phyloP scores from a whole-genome alignment of 1,140 invertebrate genomes.

The Archegozetes longisetosus region DNA sequence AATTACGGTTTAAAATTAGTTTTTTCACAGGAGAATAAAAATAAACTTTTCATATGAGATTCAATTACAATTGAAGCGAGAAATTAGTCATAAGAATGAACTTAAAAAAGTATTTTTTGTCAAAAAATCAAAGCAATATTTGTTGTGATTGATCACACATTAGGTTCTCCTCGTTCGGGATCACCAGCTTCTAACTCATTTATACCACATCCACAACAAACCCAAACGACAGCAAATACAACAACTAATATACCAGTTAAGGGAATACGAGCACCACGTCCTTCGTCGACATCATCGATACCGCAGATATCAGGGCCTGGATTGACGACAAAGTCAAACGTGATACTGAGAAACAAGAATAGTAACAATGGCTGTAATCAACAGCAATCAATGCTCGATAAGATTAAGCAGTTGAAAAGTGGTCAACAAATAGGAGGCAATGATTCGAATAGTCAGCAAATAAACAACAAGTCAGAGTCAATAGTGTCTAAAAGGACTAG shows the following conservation, averaged over 20 bases:
- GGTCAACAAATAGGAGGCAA: background rate
- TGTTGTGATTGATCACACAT: too few relatives aligned
- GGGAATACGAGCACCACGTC: background rate
- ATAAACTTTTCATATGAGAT: too few relatives aligned
- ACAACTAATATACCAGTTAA: background rate
- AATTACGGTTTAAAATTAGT: too few relatives aligned
- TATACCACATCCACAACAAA: background rate
- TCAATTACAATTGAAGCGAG: too few relatives aligned
- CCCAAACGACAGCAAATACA: background rate
- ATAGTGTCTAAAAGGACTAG: background rate
- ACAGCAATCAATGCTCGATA: background rate
- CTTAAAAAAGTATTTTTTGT: too few relatives aligned
- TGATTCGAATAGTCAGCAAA: background rate
- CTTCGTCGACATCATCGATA: background rate
- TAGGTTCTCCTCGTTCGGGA: too few relatives aligned
- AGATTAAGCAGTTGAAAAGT: background rate
- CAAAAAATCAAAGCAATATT: too few relatives aligned
- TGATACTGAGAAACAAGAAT: background rate
- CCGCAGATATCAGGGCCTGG: background rate
- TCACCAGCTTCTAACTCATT: too few relatives aligned
- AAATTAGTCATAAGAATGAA: too few relatives aligned
- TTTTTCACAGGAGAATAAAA: too few relatives aligned
- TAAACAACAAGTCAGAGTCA: background rate
- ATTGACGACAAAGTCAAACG: background rate
- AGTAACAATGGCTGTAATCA: background rate